Conservation (phyloP, 37 sponge, comb jelly and placozoan species). For the Axinella damicornis region DNA sequence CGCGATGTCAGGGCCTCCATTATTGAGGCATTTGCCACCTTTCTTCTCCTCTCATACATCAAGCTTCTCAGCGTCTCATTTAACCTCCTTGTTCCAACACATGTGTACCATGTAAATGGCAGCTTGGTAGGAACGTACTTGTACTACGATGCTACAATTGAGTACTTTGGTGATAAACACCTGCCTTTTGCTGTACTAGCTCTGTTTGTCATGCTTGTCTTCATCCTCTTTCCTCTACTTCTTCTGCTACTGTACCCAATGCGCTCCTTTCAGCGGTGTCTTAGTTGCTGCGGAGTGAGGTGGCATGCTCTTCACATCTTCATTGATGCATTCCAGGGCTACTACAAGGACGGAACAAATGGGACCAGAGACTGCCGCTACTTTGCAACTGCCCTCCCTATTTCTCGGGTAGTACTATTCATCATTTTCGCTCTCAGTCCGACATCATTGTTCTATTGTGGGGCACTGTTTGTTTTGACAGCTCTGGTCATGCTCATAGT, state of each 20-base stretch:
- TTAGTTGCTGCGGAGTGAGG: background rate
- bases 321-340: constrained; percentile 19
- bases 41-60: too few species aligned
- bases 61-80: too few species aligned
- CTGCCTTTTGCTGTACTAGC: too few species aligned
- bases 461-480: background rate
- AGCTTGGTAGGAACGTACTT: too few species aligned
- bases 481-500: background rate
- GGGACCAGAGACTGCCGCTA: constrained; percentile 28
- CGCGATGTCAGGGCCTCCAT: too few species aligned
- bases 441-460: too few species aligned
- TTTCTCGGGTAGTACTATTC: background rate
- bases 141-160: too few species aligned
- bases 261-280: background rate
- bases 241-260: constrained; percentile 9
- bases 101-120: too few species aligned
- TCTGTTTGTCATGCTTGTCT: too few species aligned
- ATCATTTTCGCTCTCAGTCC: background rate
- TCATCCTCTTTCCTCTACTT: background rate
- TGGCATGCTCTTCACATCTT: constrained; percentile 6
- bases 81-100: too few species aligned
- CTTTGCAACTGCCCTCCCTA: constrained; percentile 12
- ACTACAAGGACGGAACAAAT: constrained; percentile 37
- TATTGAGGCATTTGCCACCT: too few species aligned
- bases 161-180: too few species aligned